These are phyloP conservation scores for Melanitta fusca DNA, from an alignment of 2,797 vertebrate genomes.

Conservation along the genomic window DNA sequence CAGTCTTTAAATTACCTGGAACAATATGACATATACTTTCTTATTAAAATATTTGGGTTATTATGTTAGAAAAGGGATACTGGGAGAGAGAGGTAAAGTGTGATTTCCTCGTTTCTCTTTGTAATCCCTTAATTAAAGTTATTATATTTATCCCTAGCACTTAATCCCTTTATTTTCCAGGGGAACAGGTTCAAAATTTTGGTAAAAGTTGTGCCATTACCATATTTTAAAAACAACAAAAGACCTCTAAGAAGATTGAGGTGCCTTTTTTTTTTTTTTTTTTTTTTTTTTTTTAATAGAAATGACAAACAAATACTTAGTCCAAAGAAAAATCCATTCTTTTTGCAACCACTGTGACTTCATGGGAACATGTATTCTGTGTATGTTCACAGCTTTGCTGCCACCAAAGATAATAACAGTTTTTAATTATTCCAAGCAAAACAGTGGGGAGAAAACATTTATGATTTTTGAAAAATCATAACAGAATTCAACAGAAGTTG, in stretches of 20 bases:
- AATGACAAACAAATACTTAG: slow-evolving; percentile 5
- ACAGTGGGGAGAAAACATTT: not conserved
- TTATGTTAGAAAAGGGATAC: not conserved
- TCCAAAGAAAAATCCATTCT: slow-evolving; percentile 16
- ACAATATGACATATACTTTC: not conserved
- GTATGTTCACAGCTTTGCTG: slow-evolving; percentile 11
- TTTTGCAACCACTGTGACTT: slow-evolving; percentile 23
- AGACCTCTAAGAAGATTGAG: not conserved
- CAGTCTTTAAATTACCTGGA: not conserved
- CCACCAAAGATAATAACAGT: slow-evolving; percentile 5
- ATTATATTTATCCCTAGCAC: not conserved
- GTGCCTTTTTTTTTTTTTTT: not conserved
- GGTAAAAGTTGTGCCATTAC: not conserved
- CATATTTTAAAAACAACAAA: slow-evolving; percentile 12
- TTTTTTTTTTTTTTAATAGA: not conserved
- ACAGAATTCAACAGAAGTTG: not conserved
- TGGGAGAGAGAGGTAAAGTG: not conserved
- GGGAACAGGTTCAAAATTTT: not conserved
- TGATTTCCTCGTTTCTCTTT: not conserved
- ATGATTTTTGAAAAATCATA: slow-evolving; percentile 9
- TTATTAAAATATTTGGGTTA: not conserved
- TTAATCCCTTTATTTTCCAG: not conserved
- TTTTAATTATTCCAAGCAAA: slow-evolving; percentile 18
- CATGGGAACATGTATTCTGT: slow-evolving; percentile 32
- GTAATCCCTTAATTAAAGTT: not conserved